Evolutionary conservation across 2,113 vertebrate species (phyloP).

Genomic region (Triplophysa dalaica): DNA sequence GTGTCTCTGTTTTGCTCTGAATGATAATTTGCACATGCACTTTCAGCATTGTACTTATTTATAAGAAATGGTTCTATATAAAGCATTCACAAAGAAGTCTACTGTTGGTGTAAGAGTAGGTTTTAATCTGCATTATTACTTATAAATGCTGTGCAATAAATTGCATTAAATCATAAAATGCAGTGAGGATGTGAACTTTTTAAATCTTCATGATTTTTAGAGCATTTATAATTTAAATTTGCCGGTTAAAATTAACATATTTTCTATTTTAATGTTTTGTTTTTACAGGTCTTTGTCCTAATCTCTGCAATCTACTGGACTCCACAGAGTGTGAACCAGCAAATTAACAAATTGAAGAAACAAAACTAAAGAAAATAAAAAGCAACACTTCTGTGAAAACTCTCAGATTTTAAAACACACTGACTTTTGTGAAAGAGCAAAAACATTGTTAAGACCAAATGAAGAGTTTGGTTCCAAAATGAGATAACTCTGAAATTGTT

Average conservation of each 20-base stretch:
- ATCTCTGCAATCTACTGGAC: conserved; percentile 83
- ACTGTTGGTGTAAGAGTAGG: no score
- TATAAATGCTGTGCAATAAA: no score
- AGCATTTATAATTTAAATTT: neutral
- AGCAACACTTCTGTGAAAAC: neutral
- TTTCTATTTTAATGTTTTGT: conserved; percentile 42
- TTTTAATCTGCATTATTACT: no score
- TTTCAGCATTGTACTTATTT: no score
- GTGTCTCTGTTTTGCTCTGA: neutral
- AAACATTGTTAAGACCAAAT: neutral
- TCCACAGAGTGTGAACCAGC: conserved; percentile 70
- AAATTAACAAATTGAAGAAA: conserved; percentile 66
- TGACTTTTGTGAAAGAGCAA: no score
- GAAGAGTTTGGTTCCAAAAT: no score
- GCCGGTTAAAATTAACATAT: neutral
- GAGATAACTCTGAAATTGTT: no score
- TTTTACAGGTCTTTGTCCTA: conserved; percentile 79
- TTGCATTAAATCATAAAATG: no score
- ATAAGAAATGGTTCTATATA: no score
- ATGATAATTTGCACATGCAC: neutral
- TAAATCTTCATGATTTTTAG: neutral
- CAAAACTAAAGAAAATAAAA: conserved; percentile 59
- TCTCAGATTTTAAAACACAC: neutral
- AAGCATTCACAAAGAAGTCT: no score
- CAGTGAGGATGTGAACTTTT: neutral